These are phyloP conservation scores for Neofelis nebulosa DNA, from an alignment of 2,113 vertebrate genomes.

Conservation along the genomic window DNA sequence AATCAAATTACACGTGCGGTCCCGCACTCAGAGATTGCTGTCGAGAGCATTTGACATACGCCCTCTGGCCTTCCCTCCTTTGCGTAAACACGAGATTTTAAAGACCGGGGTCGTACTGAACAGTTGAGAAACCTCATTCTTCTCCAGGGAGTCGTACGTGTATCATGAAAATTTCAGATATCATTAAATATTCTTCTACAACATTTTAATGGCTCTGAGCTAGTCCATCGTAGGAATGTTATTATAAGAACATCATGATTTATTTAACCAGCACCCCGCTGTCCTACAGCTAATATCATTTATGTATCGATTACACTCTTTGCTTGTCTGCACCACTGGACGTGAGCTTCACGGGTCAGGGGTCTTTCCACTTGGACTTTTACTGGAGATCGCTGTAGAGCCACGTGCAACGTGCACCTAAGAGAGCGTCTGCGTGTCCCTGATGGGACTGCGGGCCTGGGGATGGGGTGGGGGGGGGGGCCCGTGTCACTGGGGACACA, in stretches of 20 bases:
- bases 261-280: fast-evolving
- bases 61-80: not conserved
- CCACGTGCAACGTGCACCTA: fast-evolving
- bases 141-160: fast-evolving
- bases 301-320: no score
- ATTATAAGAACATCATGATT: no score
- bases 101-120: not conserved
- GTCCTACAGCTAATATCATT: fast-evolving
- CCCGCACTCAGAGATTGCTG: fast-evolving
- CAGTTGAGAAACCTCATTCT: not conserved
- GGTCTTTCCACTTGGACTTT: not conserved
- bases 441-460: not conserved
- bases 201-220: not conserved
- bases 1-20: fast-evolving
- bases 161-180: not conserved
- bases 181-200: not conserved
- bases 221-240: fast-evolving
- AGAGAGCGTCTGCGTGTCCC: fast-evolving
- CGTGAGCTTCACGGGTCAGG: not conserved
- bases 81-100: not conserved
- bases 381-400: no score
- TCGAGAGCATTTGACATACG: fast-evolving
- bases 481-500: fast-evolving
- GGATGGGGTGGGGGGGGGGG: not conserved
- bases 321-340: not conserved